Evolutionary conservation across 2,888 invertebrate genomes (phyloP).

Genomic region (Eupithecia insigniata): DNA sequence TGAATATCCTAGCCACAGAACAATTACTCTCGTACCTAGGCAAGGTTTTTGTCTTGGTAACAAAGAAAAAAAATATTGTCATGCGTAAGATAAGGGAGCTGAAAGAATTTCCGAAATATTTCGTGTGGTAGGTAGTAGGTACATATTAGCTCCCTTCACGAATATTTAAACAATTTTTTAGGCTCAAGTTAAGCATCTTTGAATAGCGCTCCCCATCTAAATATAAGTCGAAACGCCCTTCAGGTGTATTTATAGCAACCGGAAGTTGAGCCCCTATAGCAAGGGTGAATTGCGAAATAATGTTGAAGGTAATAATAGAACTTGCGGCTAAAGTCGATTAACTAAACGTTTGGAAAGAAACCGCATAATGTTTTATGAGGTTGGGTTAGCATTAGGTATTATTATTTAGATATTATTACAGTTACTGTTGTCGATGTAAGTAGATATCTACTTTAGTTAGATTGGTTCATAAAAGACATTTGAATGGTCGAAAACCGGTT

Average conservation of each 20-base stretch:
- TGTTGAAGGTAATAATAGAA: neutral
- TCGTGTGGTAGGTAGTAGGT: too few relatives aligned
- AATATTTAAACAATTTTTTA: neutral
- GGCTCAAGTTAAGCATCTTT: neutral
- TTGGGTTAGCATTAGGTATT: neutral
- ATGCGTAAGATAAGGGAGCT: too few relatives aligned
- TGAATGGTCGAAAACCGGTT: too few relatives aligned
- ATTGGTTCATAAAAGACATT: too few relatives aligned
- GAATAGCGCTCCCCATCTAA: neutral
- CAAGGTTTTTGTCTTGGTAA: too few relatives aligned
- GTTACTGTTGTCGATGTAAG: too few relatives aligned
- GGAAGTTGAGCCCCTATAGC: neutral
- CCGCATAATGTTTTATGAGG: neutral
- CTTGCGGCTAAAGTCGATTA: neutral
- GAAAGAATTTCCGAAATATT: too few relatives aligned
- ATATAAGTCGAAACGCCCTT: constrained; percentile 4
- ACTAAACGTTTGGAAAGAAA: constrained; percentile 2
- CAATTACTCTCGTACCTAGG: too few relatives aligned
- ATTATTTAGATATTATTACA: neutral
- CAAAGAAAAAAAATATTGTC: too few relatives aligned
- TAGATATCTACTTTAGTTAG: too few relatives aligned
- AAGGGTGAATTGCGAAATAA: constrained; percentile 9
- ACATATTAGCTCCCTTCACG: too few relatives aligned
- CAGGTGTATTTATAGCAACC: constrained; percentile 2
- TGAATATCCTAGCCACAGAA: too few relatives aligned